Percentiles rank a stretch among this genome's conserved stretches.
These are phyloP conservation scores for Anser cygnoides DNA, from an alignment of 2,113 vertebrate species.

Conservation along the genomic window DNA sequence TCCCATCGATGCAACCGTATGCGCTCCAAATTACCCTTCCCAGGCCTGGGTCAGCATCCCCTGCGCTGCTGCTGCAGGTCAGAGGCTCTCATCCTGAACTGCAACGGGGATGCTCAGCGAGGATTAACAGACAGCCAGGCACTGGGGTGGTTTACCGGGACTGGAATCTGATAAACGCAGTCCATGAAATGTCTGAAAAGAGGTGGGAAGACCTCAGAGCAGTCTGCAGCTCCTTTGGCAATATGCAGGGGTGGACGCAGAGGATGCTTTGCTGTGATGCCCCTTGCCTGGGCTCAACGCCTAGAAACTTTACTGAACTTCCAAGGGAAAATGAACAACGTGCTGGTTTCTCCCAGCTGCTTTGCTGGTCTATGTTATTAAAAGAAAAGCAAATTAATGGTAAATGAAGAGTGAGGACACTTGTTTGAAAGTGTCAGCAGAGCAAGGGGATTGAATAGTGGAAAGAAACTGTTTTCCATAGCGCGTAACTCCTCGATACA, in stretches of 20 bases:
- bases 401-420: background rate
- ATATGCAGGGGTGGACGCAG: rapidly evolving
- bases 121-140: background rate
- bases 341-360: background rate
- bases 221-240: background rate
- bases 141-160: background rate
- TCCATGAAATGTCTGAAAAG: background rate
- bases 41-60: background rate
- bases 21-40: slow-evolving; percentile 20
- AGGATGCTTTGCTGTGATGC: background rate
- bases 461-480: background rate
- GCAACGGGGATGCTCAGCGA: background rate
- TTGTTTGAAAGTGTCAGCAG: background rate
- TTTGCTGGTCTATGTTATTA: background rate
- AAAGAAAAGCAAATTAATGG: background rate
- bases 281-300: background rate
- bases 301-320: background rate
- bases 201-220: background rate
- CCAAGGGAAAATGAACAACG: background rate
- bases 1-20: background rate
- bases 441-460: background rate
- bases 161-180: background rate
- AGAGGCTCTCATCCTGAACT: background rate
- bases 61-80: background rate
- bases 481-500: background rate